Evolutionary conservation across 2,113 vertebrate genomes (phyloP).

Genomic region (Callocephalon fimbriatum): DNA sequence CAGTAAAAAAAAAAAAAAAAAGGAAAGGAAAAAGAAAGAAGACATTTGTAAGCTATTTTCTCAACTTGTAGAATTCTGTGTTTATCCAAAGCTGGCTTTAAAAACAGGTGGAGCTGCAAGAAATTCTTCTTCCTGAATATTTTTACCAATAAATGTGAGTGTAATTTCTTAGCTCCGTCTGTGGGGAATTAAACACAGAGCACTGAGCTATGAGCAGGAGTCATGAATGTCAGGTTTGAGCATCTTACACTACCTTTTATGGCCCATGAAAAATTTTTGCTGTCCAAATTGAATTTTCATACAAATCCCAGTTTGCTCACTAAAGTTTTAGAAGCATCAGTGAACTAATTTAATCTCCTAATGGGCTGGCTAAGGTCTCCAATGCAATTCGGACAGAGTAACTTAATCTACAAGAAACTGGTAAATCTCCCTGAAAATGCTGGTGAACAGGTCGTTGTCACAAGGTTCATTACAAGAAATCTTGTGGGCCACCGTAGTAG

Average conservation of each 20-base stretch:
- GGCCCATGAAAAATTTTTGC: background rate
- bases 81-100: background rate
- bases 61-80: background rate
- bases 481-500: background rate
- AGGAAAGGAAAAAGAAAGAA: background rate
- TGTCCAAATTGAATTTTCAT: background rate
- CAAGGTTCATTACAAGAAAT: background rate
- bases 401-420: background rate
- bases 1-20: background rate
- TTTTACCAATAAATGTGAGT: background rate
- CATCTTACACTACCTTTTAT: background rate
- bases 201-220: background rate
- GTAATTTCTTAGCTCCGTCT: background rate
- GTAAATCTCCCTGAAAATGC: background rate
- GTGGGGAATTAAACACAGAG: background rate
- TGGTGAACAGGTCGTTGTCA: background rate
- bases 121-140: background rate
- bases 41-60: background rate
- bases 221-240: background rate
- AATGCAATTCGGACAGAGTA: background rate
- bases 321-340: background rate
- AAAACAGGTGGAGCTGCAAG: constrained; percentile 6
- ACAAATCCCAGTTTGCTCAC: background rate
- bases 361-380: background rate
- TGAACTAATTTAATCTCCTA: background rate